Evolutionary conservation across 2,113 vertebrate genomes (phyloP), one percentile per base, ranked within the genome.

Genomic region (Chamaea fasciata): DNA sequence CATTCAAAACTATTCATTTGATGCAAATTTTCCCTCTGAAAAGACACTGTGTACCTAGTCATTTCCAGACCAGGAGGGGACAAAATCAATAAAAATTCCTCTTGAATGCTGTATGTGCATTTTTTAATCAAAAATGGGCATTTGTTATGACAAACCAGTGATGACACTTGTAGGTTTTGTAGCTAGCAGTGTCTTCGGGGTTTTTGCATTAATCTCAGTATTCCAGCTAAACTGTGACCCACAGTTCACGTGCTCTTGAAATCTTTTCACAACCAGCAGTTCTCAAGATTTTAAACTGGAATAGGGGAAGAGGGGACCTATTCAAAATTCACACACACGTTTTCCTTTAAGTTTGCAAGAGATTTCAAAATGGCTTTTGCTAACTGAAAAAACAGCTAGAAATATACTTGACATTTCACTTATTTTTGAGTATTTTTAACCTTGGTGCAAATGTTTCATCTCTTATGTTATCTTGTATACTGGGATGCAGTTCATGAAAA

Each of bases 361-460:
- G 46, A 41, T 94, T 97, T 94, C 88, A 46, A 96, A 81, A 97
- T 73, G 57, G 57, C 24, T 92, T 95, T 91, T 44, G 35, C 41
- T 94, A 95, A 94, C 56, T 50, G 30, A 97, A 95, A 87, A 56
- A 96, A 94, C 78, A 85, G 57, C 77, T 94, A 81, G 85, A 96
- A 90, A 90, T 85, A 67, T 60, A 87, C 76, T 93, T 95, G 92
- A 63, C 79, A 87, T 95, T 96, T 94, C 62, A 65, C 65, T 92
- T 92, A 78, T 70, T 96, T 94, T 83, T 94, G 84, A 96, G 65
- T 95, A 96, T 96, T 97, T 97, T 86, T 92, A 96, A 94, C 64
- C 77, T 82, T 89, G 46, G 87, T 93, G 56, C 91, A 97, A 96
- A 96, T 91, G 77, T 94, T 97, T 96, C 55, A 31, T 92, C 47